Base-by-base conservation (phyloP, 2,797 vertebrate species). In the Aldrovandia affinis region DNA sequence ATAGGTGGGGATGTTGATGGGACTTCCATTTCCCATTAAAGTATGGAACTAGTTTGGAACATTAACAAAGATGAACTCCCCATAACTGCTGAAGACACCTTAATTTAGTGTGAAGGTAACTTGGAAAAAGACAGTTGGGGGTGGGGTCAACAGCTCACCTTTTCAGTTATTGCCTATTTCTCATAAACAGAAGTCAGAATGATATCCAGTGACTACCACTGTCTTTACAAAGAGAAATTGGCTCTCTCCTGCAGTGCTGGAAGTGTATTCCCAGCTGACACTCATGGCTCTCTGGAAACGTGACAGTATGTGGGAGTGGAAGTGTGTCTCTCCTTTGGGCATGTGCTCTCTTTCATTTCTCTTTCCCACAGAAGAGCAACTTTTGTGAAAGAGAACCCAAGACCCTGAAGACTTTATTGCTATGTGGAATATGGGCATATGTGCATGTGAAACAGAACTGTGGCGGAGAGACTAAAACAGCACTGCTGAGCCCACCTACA, bases 251-350 rank as follows among this genome's bases (percentile, higher is more conserved):
- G 50, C 14, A 54, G 28, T 14, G 78, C 78, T 54, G 12, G 28
- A 22, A 63, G 39, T 81, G 57, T 28, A 12, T 47, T 77, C 22
- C 42, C 33, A 73, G 2, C 42, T 47, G 68, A 61, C 54, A 59
- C 33, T 61, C 52, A 61, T 30, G 57, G 28, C 80, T 50, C 30
- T 28, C 80, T 81, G 59, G 10, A 50, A 61, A 39, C n/a, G 57
- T 42, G 36, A 28, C 36, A 81, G 57, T 47, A 33, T 63, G 80
- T 81, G 61, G 80, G 80, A 81, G 80, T 44, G 54, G 33, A 81
- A 28, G 25, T 63, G 18, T 42, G 80, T 44, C 42, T 25, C 39
- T 63, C 59, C 80, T 65, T 42, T 47, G 22, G 61, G 57, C 59
- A 65, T 57, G 59, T 14, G 39, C 1, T 47, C 57, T 81, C 1